These are phyloP conservation scores for Scelioninae gen. 1 DNA, from an alignment of 2,888 invertebrate genomes.

Conservation along the genomic window DNA sequence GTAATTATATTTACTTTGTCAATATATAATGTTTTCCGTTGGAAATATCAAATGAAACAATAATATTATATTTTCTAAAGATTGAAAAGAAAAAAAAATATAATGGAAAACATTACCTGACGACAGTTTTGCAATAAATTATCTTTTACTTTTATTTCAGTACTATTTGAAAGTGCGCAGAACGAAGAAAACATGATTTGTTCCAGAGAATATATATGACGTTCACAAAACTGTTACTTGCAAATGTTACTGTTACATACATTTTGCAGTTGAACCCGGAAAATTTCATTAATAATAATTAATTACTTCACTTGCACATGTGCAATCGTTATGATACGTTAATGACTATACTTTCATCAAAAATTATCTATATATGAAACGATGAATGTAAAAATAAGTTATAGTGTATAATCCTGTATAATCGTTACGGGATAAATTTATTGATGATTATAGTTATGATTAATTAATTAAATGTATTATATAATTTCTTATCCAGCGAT, in stretches of 20 bases:
- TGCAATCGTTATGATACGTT: constrained; percentile 16
- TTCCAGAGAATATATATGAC: constrained; percentile 6
- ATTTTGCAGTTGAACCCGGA: constrained; percentile 24
- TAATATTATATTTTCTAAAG: no score
- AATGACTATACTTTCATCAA: constrained; percentile 15
- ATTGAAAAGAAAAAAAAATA: neutral
- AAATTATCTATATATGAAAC: constrained; percentile 18
- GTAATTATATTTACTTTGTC: no score
- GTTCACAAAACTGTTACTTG: constrained; percentile 27
- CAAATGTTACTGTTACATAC: constrained; percentile 31
- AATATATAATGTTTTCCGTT: no score
- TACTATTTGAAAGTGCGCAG: neutral
- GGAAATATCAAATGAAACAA: no score
- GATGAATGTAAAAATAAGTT: constrained; percentile 6
- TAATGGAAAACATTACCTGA: neutral
- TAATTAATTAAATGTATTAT: no score
- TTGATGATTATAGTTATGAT: constrained; percentile 14
- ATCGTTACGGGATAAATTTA: constrained; percentile 23
- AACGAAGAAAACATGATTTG: constrained; percentile 30
- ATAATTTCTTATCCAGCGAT: no score
- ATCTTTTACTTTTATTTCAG: constrained; percentile 16
- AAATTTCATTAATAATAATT: constrained; percentile 35
- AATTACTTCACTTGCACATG: constrained; percentile 17
- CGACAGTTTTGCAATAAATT: constrained; percentile 16
- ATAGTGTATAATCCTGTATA: neutral